Evolutionary conservation across 2,888 invertebrate genomes (phyloP).

Genomic region (Dioctria rufipes): DNA sequence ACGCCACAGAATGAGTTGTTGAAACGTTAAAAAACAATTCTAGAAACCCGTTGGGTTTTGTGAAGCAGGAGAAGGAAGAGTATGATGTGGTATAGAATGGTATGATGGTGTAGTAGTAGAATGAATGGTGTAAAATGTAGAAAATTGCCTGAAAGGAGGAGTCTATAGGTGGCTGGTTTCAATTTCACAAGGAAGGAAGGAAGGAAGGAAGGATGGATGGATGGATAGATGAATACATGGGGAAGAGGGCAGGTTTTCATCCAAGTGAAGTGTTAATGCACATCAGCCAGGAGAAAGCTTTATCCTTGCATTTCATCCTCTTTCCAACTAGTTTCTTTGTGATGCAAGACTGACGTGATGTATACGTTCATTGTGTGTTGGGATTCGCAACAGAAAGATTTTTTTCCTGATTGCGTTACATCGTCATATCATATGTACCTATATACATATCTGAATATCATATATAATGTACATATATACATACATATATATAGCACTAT

Average conservation of each 20-base stretch:
- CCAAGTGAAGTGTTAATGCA: slow-evolving; percentile 42
- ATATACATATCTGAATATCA: too few relatives aligned
- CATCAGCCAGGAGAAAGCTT: slow-evolving; percentile 35
- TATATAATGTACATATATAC: too few relatives aligned
- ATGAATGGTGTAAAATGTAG: slow-evolving; percentile 36
- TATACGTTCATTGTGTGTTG: slow-evolving; percentile 19
- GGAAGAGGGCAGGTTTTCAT: slow-evolving; percentile 9
- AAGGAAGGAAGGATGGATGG: slow-evolving; percentile 39
- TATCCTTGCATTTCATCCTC: slow-evolving; percentile 24
- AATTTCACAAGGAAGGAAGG: slow-evolving; percentile 28
- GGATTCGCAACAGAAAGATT: not conserved
- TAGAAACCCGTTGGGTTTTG: too few relatives aligned
- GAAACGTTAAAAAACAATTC: slow-evolving; percentile 33
- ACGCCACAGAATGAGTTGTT: slow-evolving; percentile 44
- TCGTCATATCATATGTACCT: not conserved
- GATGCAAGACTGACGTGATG: slow-evolving; percentile 25
- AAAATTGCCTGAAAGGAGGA: slow-evolving; percentile 47
- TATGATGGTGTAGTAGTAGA: not conserved
- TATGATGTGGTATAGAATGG: not conserved
- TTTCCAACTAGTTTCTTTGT: slow-evolving; percentile 17
- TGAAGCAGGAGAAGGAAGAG: not conserved
- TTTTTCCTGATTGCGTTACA: slow-evolving; percentile 39
- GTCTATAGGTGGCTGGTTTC: slow-evolving; percentile 42
- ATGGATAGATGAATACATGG: not conserved
- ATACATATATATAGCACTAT: too few relatives aligned